Base-by-base conservation (phyloP, 2,888 invertebrate species). In the Anagyrus pseudococci region DNA sequence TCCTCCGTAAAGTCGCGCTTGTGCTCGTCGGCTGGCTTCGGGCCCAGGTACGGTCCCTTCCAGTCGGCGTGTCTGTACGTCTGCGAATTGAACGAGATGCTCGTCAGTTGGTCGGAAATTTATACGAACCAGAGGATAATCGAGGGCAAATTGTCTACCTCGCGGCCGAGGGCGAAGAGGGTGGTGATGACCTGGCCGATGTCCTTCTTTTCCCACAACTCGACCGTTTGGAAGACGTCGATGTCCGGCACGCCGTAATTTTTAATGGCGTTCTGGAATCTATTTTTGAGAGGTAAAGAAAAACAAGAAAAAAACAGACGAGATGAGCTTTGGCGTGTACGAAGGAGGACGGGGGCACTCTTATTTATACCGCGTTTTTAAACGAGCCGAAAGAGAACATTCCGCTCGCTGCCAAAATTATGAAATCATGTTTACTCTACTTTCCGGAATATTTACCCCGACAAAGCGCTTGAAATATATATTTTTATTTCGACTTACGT, bases 141-240 rank as follows among this genome's bases (percentile, higher is more conserved):
- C 4, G 10, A 29, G 46, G 19, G 13, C 10, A 46, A 46, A 46
- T 19, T 46, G 19, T 4, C 22, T 29, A 92, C 92, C 84, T 90
- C 88, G 80, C 94, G 89, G 73, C 94, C 94, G 72, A 95, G 85
- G 62, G 93, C 91, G 81, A 90, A 94, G 67, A 95, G 85, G 71
- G 93, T 92, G 82, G 90, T 91, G 79, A 92, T 89, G 56, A 95
- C 93, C 82, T 88, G 88, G 22, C 89, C 88, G 75, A 94, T 92
- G 82, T 95, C 94, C 82, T 93, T 94, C 86, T 93, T 92, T 82
- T 98, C 98, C 87, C 91, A 98, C 54, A 98, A 86, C 81, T 98
- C 98, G 53, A 96, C 95, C 4, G 98, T 98, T 84, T 97, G 96
- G 89, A 98, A 98, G 58, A 94, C 91, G 82, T 98, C 98, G 68